Conservation (phyloP, 2,113 vertebrate species). For the Athene noctua region DNA sequence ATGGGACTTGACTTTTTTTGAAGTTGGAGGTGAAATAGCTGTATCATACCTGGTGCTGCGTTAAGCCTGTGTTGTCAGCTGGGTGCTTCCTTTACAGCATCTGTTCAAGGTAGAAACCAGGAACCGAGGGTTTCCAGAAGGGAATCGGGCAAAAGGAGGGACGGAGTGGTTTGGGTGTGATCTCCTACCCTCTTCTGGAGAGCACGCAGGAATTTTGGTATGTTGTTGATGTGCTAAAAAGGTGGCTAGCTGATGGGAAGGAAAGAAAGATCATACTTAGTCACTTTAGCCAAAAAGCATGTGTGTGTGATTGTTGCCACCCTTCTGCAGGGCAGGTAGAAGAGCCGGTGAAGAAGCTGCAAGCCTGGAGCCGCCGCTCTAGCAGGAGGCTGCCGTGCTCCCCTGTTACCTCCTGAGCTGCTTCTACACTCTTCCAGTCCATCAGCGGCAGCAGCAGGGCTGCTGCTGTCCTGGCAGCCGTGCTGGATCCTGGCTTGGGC, state of each 20-base stretch:
- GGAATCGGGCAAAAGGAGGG: background rate
- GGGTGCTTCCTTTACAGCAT: background rate
- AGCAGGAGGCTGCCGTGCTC: background rate
- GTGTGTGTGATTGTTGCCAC: background rate
- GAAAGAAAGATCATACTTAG: background rate
- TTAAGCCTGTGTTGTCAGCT: background rate
- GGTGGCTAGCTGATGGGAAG: background rate
- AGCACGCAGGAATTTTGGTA: background rate
- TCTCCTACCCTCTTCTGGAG: background rate
- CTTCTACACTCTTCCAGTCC: background rate
- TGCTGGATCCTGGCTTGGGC: background rate
- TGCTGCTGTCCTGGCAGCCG: background rate
- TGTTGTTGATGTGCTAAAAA: background rate
- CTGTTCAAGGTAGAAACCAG: background rate
- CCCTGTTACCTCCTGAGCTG: background rate
- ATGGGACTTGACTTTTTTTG: background rate
- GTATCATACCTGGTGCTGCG: background rate
- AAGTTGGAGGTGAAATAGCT: conserved; percentile 43
- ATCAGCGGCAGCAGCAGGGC: rapidly evolving
- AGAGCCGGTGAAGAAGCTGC: background rate
- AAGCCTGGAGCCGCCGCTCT: background rate
- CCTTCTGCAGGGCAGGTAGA: background rate
- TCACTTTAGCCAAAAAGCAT: background rate
- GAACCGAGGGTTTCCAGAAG: background rate
- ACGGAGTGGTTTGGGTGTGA: background rate